Percentiles rank a stretch among this genome's conserved stretches.
Evolutionary conservation across 92 coral and sea anemone species (phyloP).

Genomic region (Bergia sp.): DNA sequence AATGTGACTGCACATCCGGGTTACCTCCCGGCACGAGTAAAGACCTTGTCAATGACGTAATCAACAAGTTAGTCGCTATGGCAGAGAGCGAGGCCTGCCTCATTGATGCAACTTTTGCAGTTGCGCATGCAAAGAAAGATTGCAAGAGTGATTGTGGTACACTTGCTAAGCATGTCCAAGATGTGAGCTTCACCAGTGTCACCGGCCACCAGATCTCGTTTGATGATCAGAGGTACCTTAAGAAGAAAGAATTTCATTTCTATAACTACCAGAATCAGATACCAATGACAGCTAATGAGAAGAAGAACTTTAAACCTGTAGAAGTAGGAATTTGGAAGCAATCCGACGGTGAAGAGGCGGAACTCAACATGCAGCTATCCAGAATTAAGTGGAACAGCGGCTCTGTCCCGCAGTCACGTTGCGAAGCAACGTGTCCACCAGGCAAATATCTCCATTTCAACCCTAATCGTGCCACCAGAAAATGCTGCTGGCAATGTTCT

Average conservation of each 20-base stretch:
- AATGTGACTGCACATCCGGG: constrained; percentile 56
- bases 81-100: constrained; percentile 82
- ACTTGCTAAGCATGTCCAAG: constrained; percentile 57
- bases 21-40: constrained; percentile 63
- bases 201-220: constrained; percentile 80
- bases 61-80: constrained; percentile 53
- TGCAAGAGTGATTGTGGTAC: constrained; percentile 60
- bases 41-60: constrained; percentile 51
- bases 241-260: constrained; percentile 63
- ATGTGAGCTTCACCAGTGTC: constrained; percentile 70
- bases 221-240: constrained; percentile 59
- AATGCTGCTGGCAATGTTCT: constrained; percentile 95
- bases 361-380: constrained; percentile 41
- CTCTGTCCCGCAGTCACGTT: constrained; percentile 66
- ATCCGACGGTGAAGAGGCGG: constrained; percentile 49
- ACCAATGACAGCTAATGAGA: constrained; percentile 52
- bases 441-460: constrained; percentile 62
- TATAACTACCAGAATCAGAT: constrained; percentile 68
- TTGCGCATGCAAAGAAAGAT: constrained; percentile 64
- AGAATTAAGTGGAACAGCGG: constrained; percentile 81
- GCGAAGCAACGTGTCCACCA: constrained; percentile 75
- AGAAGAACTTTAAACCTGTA: constrained; percentile 57
- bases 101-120: constrained; percentile 82
- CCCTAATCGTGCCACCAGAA: constrained; percentile 54
- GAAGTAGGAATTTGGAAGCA: constrained; percentile 71